These are phyloP conservation scores for Orthonyx spaldingii DNA, from an alignment of 2,113 vertebrate species.

Conservation along the genomic window DNA sequence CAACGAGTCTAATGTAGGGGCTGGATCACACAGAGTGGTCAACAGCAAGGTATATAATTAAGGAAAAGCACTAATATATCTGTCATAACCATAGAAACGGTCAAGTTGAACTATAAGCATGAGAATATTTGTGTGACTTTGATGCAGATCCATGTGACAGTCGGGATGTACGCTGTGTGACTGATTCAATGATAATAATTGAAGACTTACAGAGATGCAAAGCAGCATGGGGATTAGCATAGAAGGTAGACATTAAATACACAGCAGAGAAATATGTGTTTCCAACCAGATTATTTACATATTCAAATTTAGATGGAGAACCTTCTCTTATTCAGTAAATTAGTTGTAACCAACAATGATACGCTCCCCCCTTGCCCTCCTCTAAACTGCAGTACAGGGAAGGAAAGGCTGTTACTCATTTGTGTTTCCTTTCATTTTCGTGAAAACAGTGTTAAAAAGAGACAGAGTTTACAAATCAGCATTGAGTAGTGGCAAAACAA, in stretches of 20 bases:
- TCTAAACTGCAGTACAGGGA: neutral
- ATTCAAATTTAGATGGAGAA: neutral
- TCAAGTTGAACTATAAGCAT: neutral
- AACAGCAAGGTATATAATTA: constrained; percentile 4
- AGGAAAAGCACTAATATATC: constrained; percentile 13
- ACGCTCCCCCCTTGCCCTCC: neutral
- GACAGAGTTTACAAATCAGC: constrained; percentile 29
- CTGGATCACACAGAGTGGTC: neutral
- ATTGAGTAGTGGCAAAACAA: constrained; percentile 40
- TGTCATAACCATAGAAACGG: constrained; percentile 48
- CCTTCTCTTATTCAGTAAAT: neutral
- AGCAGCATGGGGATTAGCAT: neutral
- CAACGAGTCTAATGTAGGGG: neutral
- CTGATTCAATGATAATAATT: neutral
- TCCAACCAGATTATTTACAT: neutral
- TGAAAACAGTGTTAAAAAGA: neutral
- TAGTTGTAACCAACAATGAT: neutral
- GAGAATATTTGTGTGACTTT: neutral
- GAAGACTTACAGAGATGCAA: neutral
- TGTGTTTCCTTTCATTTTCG: neutral
- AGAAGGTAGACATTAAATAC: constrained; percentile 28
- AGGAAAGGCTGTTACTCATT: neutral
- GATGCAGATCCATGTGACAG: neutral
- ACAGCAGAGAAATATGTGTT: neutral
- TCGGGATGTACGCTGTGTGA: neutral